Evolutionary conservation across 1,140 invertebrate species (phyloP).

Genomic region (Drosophila bifasciata): DNA sequence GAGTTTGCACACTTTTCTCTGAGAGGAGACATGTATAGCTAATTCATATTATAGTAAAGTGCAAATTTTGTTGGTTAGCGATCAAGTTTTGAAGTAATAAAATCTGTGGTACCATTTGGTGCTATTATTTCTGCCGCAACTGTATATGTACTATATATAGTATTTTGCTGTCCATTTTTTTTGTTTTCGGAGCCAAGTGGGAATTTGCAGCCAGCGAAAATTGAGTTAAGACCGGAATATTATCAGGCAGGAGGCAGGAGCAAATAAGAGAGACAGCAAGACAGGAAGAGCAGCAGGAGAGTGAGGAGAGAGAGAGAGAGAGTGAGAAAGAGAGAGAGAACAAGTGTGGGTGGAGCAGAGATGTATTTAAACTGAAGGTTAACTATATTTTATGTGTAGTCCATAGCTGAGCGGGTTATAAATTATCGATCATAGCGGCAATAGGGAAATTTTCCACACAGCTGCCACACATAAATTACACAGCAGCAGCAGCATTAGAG

Average conservation of each 20-base stretch:
- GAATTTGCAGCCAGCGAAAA: constrained; percentile 43
- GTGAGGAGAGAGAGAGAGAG: background rate
- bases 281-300: background rate
- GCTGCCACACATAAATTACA: constrained; percentile 49
- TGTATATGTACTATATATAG: too few species aligned
- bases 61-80: too few species aligned
- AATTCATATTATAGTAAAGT: too few species aligned
- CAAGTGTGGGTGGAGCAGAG: background rate
- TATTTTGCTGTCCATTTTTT: constrained; percentile 49
- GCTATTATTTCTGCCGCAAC: too few species aligned
- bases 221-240: constrained; percentile 60
- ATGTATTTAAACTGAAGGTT: constrained; percentile 11
- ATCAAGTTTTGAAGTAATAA: too few species aligned
- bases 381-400: constrained; percentile 39
- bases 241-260: constrained; percentile 32
- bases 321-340: background rate
- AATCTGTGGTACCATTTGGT: too few species aligned
- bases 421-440: constrained; percentile 42
- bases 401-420: constrained; percentile 4
- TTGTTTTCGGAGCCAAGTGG: constrained; percentile 26
- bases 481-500: constrained; percentile 2
- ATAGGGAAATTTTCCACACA: constrained; percentile 10
- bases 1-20: too few species aligned
- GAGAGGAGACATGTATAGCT: too few species aligned
- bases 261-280: too few species aligned